A percentile compares a stretch with the other conserved stretches of the same genome.
Conservation (phyloP, 2,113 vertebrate genomes). For the Chlorodrepanis virens region DNA sequence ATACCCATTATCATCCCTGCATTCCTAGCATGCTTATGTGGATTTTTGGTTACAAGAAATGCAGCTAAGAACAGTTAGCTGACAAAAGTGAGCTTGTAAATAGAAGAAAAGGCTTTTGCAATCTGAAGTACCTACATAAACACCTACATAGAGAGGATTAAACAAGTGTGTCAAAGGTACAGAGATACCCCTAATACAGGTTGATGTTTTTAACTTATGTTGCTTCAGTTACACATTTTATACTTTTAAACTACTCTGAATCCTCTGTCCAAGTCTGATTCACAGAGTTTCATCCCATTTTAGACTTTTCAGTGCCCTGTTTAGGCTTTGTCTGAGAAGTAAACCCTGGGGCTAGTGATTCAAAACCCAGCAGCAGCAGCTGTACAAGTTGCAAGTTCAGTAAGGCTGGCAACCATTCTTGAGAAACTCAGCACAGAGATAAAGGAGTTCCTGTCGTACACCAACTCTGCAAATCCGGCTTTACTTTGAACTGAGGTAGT, state of each 20-base stretch:
- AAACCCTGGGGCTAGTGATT: conserved; percentile 41
- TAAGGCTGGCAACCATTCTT: conserved; percentile 68
- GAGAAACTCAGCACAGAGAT: conserved; percentile 81
- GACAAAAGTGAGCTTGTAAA: conserved; percentile 51
- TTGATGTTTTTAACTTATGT: conserved; percentile 52
- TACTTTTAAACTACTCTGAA: conserved; percentile 13
- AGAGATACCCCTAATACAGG: conserved; percentile 55
- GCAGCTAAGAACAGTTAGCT: conserved; percentile 61
- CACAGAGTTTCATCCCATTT: conserved; percentile 20
- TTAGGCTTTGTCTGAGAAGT: conserved; percentile 39
- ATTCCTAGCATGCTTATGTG: conserved; percentile 47
- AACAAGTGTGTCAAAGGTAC: conserved; percentile 63
- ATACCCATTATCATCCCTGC: conserved; percentile 30
- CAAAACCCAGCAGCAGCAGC: conserved; percentile 55
- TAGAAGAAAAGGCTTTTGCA: conserved; percentile 68
- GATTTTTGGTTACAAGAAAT: conserved; percentile 75
- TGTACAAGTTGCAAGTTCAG: conserved; percentile 12
- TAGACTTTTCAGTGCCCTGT: conserved; percentile 33
- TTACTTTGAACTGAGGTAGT: conserved; percentile 90
- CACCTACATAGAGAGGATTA: conserved; percentile 64
- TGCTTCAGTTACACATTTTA: conserved; percentile 41
- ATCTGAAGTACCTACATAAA: conserved; percentile 65
- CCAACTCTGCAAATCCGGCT: conserved; percentile 77
- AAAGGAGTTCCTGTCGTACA: conserved; percentile 71
- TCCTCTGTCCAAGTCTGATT: conserved; percentile 21